Evolutionary conservation across 2,797 vertebrate genomes (phyloP).

Genomic region (Luscinia megarhynchos): DNA sequence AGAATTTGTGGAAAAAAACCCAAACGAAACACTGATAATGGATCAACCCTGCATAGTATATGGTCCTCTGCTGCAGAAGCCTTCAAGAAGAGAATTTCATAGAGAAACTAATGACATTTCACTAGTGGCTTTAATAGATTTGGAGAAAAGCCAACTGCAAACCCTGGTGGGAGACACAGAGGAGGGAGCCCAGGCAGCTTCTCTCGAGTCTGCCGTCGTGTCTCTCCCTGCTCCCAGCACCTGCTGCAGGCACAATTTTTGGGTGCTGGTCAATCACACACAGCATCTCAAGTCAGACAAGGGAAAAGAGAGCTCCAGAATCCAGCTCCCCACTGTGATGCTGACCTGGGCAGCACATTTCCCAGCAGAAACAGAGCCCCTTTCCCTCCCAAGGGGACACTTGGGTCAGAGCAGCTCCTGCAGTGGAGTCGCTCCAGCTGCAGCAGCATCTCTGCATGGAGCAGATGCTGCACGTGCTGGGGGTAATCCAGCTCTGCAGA

Average conservation of each 20-base stretch:
- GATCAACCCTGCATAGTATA: background rate
- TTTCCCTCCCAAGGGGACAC: background rate
- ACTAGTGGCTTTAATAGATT: background rate
- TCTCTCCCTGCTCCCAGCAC: background rate
- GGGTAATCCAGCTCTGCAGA: background rate
- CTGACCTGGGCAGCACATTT: too few species aligned
- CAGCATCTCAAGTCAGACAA: too few species aligned
- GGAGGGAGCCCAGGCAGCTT: too few species aligned
- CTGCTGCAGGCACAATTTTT: background rate
- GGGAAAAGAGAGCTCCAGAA: too few species aligned
- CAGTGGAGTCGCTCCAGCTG: background rate
- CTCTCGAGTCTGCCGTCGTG: rapidly evolving
- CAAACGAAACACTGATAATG: background rate
- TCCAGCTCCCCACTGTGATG: too few species aligned
- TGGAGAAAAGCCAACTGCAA: background rate
- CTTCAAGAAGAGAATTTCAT: background rate
- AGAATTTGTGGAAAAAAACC: background rate
- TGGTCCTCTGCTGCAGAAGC: background rate
- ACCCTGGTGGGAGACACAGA: background rate
- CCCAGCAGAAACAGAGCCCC: background rate
- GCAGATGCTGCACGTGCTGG: background rate
- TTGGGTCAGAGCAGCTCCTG: background rate
- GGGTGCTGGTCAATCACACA: rapidly evolving
- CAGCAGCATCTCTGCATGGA: background rate
- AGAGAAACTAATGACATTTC: background rate